A percentile compares a stretch with the other conserved stretches of the same genome.
Evolutionary conservation across 2,888 invertebrate genomes (phyloP).

Genomic region (Drosophila paranaensis): DNA sequence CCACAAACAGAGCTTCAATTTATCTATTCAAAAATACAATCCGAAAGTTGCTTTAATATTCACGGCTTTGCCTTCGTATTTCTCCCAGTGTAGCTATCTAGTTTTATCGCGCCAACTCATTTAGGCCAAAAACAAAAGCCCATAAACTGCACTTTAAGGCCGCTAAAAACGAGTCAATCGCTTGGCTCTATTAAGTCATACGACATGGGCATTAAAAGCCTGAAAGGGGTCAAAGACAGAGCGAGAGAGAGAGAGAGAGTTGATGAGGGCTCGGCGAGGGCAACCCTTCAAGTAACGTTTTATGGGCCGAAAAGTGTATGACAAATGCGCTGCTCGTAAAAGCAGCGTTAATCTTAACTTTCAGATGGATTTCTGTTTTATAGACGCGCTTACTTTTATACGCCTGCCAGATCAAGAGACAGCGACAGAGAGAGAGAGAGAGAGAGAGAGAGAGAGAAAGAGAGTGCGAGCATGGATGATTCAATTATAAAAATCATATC

Average conservation of each 20-base stretch:
- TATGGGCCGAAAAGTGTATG: constrained; percentile 73
- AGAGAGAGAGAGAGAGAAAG: too few species aligned
- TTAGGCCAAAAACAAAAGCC: constrained; percentile 3
- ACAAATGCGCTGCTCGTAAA: constrained; percentile 74
- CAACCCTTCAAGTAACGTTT: constrained; percentile 55
- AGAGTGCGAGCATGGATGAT: constrained; percentile 42
- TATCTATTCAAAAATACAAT: too few species aligned
- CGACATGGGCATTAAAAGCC: constrained; percentile 27
- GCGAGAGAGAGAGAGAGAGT: not conserved
- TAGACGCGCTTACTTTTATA: constrained; percentile 69
- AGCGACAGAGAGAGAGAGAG: too few species aligned
- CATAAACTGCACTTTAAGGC: constrained; percentile 9
- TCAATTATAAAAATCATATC: constrained; percentile 80
- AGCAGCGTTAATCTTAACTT: constrained; percentile 65
- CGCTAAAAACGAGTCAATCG: constrained; percentile 26
- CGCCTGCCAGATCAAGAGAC: constrained; percentile 27
- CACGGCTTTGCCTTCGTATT: not conserved
- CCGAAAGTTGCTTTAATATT: not conserved
- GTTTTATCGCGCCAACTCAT: not conserved
- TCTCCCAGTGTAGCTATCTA: not conserved
- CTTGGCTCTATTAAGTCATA: constrained; percentile 29
- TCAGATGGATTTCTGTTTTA: constrained; percentile 69
- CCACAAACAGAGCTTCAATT: not conserved
- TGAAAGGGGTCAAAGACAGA: too few species aligned
- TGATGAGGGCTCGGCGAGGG: not conserved